Evolutionary conservation across 92 coral and sea anemone genomes (phyloP), one percentile per base, ranked within the genome.

Genomic region (Diadumene lineata): DNA sequence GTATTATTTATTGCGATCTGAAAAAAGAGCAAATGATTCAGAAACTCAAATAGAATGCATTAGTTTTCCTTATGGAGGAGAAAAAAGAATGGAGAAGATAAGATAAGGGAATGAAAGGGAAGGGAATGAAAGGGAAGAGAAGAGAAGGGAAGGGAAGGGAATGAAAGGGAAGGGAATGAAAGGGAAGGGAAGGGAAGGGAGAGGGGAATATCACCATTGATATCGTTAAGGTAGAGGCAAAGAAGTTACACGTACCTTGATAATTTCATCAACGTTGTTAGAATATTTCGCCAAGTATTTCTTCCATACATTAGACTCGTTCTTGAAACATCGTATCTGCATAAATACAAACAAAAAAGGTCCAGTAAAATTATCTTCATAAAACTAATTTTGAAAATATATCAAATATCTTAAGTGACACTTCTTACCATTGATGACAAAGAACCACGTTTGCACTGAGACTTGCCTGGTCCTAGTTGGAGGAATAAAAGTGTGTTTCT

Each of bases 301-400:
- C 64, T 66, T 79, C 51, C 78, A 71, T 23, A 64, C 69, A 30
- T 69, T 69, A 1, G 83, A 65, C 30, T 87, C 75, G 15, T 72
- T 79, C 55, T 76, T 73, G 79, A 87, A 79, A 56, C 92, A 87
- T 58, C 69, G 73, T 22, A 87, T 31, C 92, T 87, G 38, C 11
- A 73, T 55, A 34, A 11, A 34, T 38, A 13, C 48, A 38, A 13
- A 4, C 48, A 6, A 6, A 38, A 6, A 4, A 4, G 48, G 48
- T 13, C 13, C 28, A 4, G 24, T 7, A 56, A 4, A 22, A 56
- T 56, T 56, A 7, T 8, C 18, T 38, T 38, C 48, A 38, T 4
- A 38, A 38, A 38, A 38, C 6, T 6, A 38, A 13, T 4, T 4
- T 13, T 13, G 48, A 38, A 38, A 38, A 38, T 38, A 38, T 38